Conservation (phyloP, 2,888 invertebrate genomes). For the Pollenia labialis region DNA sequence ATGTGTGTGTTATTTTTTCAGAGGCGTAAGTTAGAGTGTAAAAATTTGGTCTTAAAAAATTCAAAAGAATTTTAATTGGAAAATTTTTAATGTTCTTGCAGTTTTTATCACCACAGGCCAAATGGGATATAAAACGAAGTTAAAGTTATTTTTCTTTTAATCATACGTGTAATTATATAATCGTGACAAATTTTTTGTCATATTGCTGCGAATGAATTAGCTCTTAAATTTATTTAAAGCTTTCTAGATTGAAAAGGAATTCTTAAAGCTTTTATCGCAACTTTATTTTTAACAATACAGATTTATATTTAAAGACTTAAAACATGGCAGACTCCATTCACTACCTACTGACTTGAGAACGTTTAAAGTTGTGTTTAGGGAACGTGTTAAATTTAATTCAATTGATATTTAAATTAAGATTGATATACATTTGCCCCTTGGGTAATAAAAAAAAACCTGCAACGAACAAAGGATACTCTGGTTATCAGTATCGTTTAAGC, state of each 20-base stretch:
- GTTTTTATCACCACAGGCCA: constrained; percentile 44
- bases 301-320: background rate
- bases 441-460: background rate
- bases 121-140: constrained; percentile 18
- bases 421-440: constrained; percentile 14
- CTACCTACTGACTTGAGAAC: background rate
- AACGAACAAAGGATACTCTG: too few relatives aligned
- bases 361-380: background rate
- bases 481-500: background rate
- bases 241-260: too few relatives aligned
- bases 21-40: constrained; percentile 64
- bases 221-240: too few relatives aligned
- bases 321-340: background rate
- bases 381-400: constrained; percentile 3
- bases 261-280: too few relatives aligned
- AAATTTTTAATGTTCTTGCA: constrained; percentile 51
- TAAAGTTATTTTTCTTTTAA: constrained; percentile 39
- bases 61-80: constrained; percentile 70
- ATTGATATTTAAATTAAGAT: constrained; percentile 21
- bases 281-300: background rate
- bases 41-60: constrained; percentile 64
- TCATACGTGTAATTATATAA: constrained; percentile 38
- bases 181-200: constrained; percentile 40
- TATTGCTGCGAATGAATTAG: background rate
- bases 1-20: constrained; percentile 31